These are phyloP conservation scores for Calephelis perditalis DNA, from an alignment of 2,888 invertebrate species.

Conservation along the genomic window DNA sequence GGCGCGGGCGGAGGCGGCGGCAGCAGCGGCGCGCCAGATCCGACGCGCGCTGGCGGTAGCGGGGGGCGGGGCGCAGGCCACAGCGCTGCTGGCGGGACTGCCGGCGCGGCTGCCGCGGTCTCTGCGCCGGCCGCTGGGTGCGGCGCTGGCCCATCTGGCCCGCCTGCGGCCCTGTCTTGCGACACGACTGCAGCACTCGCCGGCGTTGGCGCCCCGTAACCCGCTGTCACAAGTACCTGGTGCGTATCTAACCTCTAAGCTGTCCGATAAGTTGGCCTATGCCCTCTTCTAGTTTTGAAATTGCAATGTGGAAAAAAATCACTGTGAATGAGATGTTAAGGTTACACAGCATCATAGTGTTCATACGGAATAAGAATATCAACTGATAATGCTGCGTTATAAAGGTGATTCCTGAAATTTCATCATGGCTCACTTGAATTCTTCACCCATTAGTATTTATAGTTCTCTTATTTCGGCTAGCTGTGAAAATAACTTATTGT, in stretches of 20 bases:
- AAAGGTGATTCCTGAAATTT: too few species aligned
- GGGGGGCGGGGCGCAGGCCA: slow-evolving; percentile 30
- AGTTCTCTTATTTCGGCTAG: too few species aligned
- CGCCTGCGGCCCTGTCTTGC: slow-evolving; percentile 42
- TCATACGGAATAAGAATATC: too few species aligned
- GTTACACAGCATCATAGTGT: too few species aligned
- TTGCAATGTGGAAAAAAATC: too few species aligned
- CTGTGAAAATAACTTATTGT: too few species aligned
- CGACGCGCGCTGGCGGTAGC: slow-evolving; percentile 38
- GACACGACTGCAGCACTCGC: slow-evolving; percentile 26
- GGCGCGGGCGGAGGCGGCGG: slow-evolving; percentile 26
- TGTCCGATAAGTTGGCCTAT: too few species aligned
- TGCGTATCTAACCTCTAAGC: slow-evolving; percentile 31
- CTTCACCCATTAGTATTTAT: too few species aligned
- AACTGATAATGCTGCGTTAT: too few species aligned
- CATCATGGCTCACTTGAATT: too few species aligned
- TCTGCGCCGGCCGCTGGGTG: slow-evolving; percentile 34
- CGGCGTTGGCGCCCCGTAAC: slow-evolving; percentile 20
- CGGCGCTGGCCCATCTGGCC: slow-evolving; percentile 38
- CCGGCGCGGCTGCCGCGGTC: slow-evolving; percentile 39
- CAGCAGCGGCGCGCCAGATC: slow-evolving; percentile 43
- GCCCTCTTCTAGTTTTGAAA: too few species aligned
- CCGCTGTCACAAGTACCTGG: slow-evolving; percentile 21
- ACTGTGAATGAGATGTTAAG: too few species aligned
- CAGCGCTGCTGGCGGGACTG: slow-evolving; percentile 49